Conservation (phyloP, 2,888 invertebrate genomes). For the Stegana nigrithorax region DNA sequence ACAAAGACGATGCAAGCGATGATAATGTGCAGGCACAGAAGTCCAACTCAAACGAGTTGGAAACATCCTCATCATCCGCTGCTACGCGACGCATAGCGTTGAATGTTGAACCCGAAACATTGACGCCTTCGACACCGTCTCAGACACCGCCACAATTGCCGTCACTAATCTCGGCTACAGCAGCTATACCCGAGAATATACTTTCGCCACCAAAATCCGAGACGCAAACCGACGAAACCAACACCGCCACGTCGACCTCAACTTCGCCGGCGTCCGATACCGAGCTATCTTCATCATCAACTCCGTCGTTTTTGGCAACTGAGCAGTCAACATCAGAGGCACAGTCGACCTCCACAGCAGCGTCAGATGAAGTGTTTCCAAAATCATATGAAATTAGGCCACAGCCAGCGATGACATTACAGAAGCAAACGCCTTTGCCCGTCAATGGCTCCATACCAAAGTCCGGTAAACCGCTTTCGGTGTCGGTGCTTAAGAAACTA, state of each 20-base stretch:
- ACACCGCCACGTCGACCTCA: slow-evolving; percentile 61
- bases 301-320: too few relatives aligned
- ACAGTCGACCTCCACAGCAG: slow-evolving; percentile 5
- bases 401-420: slow-evolving; percentile 12
- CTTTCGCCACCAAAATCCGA: slow-evolving; percentile 64
- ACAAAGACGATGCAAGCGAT: too few relatives aligned
- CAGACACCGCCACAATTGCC: slow-evolving; percentile 48
- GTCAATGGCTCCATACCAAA: slow-evolving; percentile 67
- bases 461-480: slow-evolving; percentile 65
- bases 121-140: slow-evolving; percentile 51
- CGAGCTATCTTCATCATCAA: slow-evolving; percentile 60
- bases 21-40: not conserved
- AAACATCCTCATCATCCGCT: not conserved
- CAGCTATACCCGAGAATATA: slow-evolving; percentile 60
- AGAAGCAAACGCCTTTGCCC: slow-evolving; percentile 27
- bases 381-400: too few relatives aligned
- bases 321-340: not conserved
- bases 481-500: slow-evolving; percentile 63
- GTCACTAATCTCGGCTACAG: slow-evolving; percentile 10
- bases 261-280: slow-evolving; percentile 63
- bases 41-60: not conserved
- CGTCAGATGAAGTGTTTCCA: not conserved
- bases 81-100: not conserved
- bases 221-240: slow-evolving; percentile 65
- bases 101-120: slow-evolving; percentile 43